Conservation (phyloP, 2,888 invertebrate genomes). For the Agrilus mali region DNA sequence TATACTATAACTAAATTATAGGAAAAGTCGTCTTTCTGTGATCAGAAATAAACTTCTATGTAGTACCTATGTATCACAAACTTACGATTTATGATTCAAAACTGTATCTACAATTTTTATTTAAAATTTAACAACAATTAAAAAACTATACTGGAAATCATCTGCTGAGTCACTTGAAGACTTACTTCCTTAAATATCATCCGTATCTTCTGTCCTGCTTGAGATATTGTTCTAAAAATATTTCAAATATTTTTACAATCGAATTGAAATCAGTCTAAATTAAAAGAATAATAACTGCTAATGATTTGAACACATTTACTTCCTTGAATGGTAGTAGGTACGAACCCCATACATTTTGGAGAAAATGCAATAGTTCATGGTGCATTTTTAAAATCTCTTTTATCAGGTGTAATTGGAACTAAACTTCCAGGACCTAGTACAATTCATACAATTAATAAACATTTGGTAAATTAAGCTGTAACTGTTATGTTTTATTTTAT, state of each 20-base stretch:
- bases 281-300: conserved; percentile 43
- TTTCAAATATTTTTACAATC: conserved; percentile 20
- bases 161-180: no score
- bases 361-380: conserved; percentile 62
- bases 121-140: conserved; percentile 37
- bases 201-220: no score
- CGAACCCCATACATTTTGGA: conserved; percentile 61
- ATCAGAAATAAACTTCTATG: no score
- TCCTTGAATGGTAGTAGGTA: conserved; percentile 65
- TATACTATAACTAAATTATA: no score
- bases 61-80: no score
- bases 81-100: conserved; percentile 48
- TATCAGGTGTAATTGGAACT: conserved; percentile 73
- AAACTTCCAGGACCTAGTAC: conserved; percentile 73
- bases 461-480: conserved; percentile 60
- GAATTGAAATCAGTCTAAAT: conserved; percentile 23
- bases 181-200: no score
- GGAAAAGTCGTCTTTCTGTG: no score
- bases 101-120: conserved; percentile 62
- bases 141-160: conserved; percentile 1
- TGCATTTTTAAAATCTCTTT: conserved; percentile 67
- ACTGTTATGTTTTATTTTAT: no score
- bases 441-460: conserved; percentile 63
- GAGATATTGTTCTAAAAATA: no score
- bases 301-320: conserved; percentile 62